These are phyloP conservation scores for Bombus turneri DNA, from an alignment of 1,140 invertebrate genomes.

Conservation along the genomic window DNA sequence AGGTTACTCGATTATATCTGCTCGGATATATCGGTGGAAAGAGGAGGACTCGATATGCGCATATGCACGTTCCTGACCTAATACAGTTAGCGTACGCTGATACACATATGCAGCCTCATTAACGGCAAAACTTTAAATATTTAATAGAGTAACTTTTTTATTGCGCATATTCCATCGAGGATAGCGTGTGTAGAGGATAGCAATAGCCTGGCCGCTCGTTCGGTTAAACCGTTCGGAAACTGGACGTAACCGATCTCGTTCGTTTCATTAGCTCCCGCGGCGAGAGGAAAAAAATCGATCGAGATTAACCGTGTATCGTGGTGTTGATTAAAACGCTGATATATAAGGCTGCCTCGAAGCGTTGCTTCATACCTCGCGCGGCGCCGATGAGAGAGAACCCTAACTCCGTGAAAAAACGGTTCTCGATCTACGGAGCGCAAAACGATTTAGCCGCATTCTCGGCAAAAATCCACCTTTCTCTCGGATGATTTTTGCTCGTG, in stretches of 20 bases:
- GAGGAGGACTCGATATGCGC: neutral
- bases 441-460: neutral
- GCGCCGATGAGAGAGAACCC: neutral
- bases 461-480: neutral
- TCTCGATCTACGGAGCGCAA: neutral
- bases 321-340: neutral
- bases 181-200: slow-evolving; percentile 38
- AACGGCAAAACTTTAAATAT: slow-evolving; percentile 47
- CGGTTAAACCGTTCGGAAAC: slow-evolving; percentile 11
- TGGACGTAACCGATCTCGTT: slow-evolving; percentile 10
- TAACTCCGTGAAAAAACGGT: neutral
- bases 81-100: slow-evolving; percentile 40
- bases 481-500: neutral
- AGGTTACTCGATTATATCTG: slow-evolving; percentile 56
- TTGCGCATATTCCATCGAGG: slow-evolving; percentile 14
- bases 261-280: slow-evolving; percentile 16
- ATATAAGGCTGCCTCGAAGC: neutral
- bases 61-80: slow-evolving; percentile 40
- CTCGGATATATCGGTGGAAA: slow-evolving; percentile 18
- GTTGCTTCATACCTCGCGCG: neutral
- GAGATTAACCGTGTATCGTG: neutral
- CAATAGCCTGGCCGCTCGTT: neutral
- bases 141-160: slow-evolving; percentile 49
- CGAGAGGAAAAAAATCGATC: slow-evolving; percentile 22
- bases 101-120: slow-evolving; percentile 12